These are phyloP conservation scores for Caenorhabditis angaria DNA, from an alignment of 2,888 invertebrate genomes.

Conservation along the genomic window DNA sequence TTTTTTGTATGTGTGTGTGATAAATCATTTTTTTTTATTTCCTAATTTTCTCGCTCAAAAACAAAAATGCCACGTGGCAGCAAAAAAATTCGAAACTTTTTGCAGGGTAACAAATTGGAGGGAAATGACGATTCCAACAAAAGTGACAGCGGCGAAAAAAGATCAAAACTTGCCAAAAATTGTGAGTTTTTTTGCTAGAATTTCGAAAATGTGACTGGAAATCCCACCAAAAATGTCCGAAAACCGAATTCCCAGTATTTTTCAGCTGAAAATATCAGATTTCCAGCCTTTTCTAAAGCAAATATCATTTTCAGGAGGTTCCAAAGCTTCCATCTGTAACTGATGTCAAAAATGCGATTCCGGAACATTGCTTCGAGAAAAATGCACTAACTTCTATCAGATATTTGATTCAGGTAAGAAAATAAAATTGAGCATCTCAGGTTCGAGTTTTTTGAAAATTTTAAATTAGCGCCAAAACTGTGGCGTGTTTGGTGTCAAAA, in stretches of 20 bases:
- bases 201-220: no score
- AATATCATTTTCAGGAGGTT: constrained; percentile 17
- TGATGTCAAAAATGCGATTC: constrained; percentile 64
- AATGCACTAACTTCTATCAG: constrained; percentile 56
- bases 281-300: no score
- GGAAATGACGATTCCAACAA: constrained; percentile 46
- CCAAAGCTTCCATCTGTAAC: constrained; percentile 63
- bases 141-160: constrained; percentile 41
- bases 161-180: constrained; percentile 20
- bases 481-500: no score
- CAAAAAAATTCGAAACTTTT: no score
- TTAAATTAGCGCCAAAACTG: constrained; percentile 2
- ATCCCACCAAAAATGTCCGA: no score
- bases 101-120: no score
- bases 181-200: neutral
- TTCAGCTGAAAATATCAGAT: no score
- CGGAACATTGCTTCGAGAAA: constrained; percentile 69
- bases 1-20: no score
- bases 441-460: neutral
- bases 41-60: neutral
- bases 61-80: no score
- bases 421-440: neutral
- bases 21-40: no score
- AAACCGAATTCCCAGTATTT: neutral
- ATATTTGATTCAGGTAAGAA: constrained; percentile 51